These are phyloP conservation scores for Phalloptychus januarius DNA, from an alignment of 2,797 vertebrate species.

Conservation along the genomic window DNA sequence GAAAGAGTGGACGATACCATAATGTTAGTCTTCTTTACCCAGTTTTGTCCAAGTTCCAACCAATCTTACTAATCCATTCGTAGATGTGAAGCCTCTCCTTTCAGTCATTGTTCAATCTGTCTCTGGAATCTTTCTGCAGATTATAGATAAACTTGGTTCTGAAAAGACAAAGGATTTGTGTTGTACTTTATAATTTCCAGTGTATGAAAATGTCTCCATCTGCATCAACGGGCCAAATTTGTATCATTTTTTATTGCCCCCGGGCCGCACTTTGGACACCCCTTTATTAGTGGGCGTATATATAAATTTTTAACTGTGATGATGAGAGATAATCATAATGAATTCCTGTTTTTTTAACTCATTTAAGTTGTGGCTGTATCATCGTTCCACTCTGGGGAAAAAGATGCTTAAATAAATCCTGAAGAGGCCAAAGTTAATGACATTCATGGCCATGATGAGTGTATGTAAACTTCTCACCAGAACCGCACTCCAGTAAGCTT, in stretches of 20 bases:
- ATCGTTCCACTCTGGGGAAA: background rate
- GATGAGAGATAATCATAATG: too few relatives aligned
- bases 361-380: background rate
- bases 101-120: background rate
- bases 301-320: too few relatives aligned
- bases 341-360: background rate
- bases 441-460: slow-evolving; percentile 6
- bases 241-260: too few relatives aligned
- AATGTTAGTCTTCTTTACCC: background rate
- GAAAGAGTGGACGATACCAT: background rate
- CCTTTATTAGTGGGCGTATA: background rate
- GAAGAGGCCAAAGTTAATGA: slow-evolving; percentile 3
- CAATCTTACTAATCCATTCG: background rate
- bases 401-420: background rate
- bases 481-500: slow-evolving; percentile 55
- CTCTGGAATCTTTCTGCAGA: too few relatives aligned
- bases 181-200: too few relatives aligned
- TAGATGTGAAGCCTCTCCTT: background rate
- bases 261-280: too few relatives aligned
- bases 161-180: too few relatives aligned
- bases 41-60: background rate
- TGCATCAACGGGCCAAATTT: too few relatives aligned
- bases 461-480: slow-evolving; percentile 8
- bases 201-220: too few relatives aligned
- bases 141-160: too few relatives aligned